Conservation (phyloP, 2,888 invertebrate genomes). For the Calameuta filiformis region DNA sequence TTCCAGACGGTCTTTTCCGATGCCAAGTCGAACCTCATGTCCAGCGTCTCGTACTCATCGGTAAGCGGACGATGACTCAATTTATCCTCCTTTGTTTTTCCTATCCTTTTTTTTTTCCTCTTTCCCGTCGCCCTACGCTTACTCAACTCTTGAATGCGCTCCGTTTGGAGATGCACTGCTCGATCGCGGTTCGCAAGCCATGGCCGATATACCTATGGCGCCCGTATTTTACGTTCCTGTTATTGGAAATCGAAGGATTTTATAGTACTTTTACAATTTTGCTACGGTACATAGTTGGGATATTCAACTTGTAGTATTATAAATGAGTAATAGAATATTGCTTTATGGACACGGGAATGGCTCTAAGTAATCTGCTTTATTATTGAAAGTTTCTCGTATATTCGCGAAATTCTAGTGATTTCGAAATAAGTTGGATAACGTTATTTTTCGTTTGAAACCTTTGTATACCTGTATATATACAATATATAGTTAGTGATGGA, state of each 20-base stretch:
- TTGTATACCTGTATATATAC: neutral
- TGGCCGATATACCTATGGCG: neutral
- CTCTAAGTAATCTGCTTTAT: neutral
- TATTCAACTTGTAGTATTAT: neutral
- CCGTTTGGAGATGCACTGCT: neutral
- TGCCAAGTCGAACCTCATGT: neutral
- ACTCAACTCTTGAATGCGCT: conserved; percentile 24
- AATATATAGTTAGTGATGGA: neutral
- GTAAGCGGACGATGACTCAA: neutral
- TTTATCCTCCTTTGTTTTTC: neutral
- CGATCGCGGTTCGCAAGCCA: neutral
- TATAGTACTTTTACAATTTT: neutral
- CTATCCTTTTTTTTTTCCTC: neutral
- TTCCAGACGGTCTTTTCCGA: neutral
- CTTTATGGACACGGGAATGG: neutral
- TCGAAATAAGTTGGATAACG: neutral
- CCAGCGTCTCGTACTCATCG: conserved; percentile 1
- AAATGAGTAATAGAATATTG: neutral
- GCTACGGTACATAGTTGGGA: neutral
- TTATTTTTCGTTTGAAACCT: neutral
- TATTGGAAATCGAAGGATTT: neutral
- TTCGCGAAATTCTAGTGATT: neutral
- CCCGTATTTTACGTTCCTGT: neutral
- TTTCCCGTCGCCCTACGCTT: conserved; percentile 30
- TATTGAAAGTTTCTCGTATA: neutral